Base-by-base conservation (phyloP, 2,113 vertebrate genomes). In the Pterocles orientalis region DNA sequence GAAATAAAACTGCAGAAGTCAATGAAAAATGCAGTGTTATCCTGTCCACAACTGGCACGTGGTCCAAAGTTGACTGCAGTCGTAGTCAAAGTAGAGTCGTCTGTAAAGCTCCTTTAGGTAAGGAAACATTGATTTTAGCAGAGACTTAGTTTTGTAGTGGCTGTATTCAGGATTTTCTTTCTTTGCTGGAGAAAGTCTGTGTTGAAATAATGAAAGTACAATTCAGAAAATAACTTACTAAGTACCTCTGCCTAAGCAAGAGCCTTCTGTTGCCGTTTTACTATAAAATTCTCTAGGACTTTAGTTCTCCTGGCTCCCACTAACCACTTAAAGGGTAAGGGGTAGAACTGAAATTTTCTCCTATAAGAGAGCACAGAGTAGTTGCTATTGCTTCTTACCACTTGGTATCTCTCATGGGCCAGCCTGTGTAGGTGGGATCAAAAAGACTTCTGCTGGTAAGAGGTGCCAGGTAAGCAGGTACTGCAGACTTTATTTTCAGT, bases 71-170 rank as follows among this genome's bases (percentile, higher is more conserved):
- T 56, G 97, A 96, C 94, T 99, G 99, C 94, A 71, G 85, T 6
- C 62, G 9, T 6, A 98, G 98, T 77, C 89, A 77, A 72, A 98
- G 98, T 82, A 98, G 99, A 79, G 98, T 99, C n/a, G 98, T 99
- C 95, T 99, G 99, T 97, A 98, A 99, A 98, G 97, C 97, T 29
- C 97, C 98, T 88, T 90, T 98, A 86, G 94, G 99, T 99, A 98
- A 29, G 98, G 98, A 90, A 72, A 25, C 26, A 57, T 14, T 94
- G 10, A 68, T 53, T 83, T 94, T 66, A 80, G n/a, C 14, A 36
- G 36, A 91, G 25, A 23, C 15, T 62, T 65, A 34, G 51, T 34
- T 56, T 72, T 65, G 8, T 57, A 56, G 60, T 26, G 34, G 57
- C 34, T 71, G 2, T 75, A 82, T 28, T 62, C 20, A 61, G 24